Percentiles rank a stretch among this genome's conserved stretches.
Evolutionary conservation across 2,797 vertebrate genomes (phyloP).

Genomic region (Vespertilio murinus): DNA sequence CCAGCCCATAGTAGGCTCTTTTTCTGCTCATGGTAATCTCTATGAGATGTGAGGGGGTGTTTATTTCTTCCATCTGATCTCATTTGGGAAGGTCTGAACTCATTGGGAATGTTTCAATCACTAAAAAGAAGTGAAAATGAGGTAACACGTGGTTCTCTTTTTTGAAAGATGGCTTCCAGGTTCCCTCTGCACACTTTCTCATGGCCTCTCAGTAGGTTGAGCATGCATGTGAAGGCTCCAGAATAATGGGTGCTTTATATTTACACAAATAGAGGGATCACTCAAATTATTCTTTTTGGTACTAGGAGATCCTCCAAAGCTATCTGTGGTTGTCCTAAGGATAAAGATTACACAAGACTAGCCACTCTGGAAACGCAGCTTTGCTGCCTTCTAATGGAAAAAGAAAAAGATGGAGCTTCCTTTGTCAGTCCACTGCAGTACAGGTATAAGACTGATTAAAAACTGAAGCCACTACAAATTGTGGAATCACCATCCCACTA

Average conservation of each 20-base stretch:
- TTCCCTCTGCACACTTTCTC: neutral
- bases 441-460: slow-evolving; percentile 24
- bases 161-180: neutral
- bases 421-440: neutral
- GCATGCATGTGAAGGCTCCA: neutral
- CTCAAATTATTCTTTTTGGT: neutral
- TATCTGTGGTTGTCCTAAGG: neutral
- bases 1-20: neutral
- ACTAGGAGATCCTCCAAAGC: neutral
- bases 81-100: neutral
- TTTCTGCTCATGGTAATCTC: neutral
- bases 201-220: neutral
- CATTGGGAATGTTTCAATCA: neutral
- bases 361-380: neutral
- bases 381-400: neutral
- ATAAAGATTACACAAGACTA: neutral
- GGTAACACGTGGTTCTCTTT: neutral
- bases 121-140: neutral
- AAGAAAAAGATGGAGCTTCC: neutral
- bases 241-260: neutral
- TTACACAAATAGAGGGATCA: neutral
- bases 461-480: neutral
- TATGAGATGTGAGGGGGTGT: neutral
- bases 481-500: neutral
- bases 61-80: neutral